phyloP scores from a whole-genome alignment of 2,797 vertebrate species.

The Artibeus lituratus region DNA sequence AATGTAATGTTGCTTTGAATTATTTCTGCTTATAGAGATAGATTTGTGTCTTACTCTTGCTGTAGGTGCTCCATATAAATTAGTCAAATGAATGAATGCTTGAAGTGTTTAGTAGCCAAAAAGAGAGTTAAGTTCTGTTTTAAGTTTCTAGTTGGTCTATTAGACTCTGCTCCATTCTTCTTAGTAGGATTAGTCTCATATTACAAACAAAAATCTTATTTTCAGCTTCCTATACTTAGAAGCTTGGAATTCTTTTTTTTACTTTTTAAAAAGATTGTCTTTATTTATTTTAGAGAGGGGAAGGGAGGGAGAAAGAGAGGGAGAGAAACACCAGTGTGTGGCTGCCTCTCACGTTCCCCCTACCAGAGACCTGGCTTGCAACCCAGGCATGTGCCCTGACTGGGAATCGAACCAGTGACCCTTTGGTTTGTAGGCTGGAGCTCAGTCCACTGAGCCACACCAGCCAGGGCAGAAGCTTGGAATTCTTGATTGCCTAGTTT shows the following conservation, averaged over 20 bases:
- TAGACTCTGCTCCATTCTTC: not conserved
- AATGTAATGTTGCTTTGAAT: not conserved
- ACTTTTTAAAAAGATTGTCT: too few species aligned
- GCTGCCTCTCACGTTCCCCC: too few species aligned
- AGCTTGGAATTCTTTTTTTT: not conserved
- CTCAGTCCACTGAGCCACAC: too few species aligned
- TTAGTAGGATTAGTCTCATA: not conserved
- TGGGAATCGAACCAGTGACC: too few species aligned
- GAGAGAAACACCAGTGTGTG: too few species aligned
- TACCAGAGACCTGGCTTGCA: too few species aligned
- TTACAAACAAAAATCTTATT: slow-evolving; percentile 6
- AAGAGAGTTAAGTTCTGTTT: not conserved
- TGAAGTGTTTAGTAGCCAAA: not conserved
- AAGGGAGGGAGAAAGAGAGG: too few species aligned
- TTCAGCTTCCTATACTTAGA: not conserved
- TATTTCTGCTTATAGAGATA: slow-evolving; percentile 10
- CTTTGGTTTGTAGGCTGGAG: too few species aligned
- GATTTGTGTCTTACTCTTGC: not conserved
- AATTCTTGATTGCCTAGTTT: not conserved
- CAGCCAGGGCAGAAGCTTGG: too few species aligned
- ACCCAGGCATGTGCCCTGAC: too few species aligned
- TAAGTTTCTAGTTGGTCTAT: not conserved
- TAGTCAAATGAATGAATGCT: not conserved
- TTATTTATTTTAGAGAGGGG: too few species aligned
- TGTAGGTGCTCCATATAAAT: not conserved